A percentile compares a stretch with the other conserved stretches of the same genome.
Evolutionary conservation across 1,140 invertebrate species (phyloP).

Genomic region (Diabrotica virgifera): DNA sequence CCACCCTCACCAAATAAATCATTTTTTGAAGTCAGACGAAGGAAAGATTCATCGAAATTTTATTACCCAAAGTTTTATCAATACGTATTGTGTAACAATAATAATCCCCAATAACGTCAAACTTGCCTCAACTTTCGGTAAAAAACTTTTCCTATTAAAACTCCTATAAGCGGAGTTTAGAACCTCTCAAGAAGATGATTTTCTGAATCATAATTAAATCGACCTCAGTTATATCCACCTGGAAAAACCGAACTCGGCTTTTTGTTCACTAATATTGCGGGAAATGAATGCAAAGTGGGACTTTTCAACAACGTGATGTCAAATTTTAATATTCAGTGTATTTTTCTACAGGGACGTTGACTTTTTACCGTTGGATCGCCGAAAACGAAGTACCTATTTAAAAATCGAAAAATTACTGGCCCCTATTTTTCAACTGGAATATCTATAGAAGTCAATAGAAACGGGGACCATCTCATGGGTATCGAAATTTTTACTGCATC

Average conservation of each 20-base stretch:
- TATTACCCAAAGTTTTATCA: not conserved
- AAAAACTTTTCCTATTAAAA: conserved; percentile 3
- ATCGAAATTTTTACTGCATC: no score
- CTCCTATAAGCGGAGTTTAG: not conserved
- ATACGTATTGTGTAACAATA: conserved; percentile 3
- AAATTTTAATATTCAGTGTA: no score
- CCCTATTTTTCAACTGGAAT: no score
- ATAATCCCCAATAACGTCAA: not conserved
- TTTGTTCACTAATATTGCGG: no score
- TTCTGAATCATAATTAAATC: conserved; percentile 3
- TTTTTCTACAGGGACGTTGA: no score
- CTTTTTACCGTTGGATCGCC: no score
- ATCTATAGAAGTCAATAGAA: no score
- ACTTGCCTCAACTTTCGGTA: not conserved
- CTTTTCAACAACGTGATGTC: no score
- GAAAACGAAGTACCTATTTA: no score
- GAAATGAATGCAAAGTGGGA: no score
- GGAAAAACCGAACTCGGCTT: not conserved
- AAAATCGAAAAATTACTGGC: no score
- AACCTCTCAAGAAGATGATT: not conserved
- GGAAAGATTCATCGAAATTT: not conserved
- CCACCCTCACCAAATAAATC: not conserved
- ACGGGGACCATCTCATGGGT: no score
- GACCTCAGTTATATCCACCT: not conserved
- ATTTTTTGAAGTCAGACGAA: not conserved